phyloP scores from a whole-genome alignment of 2,113 vertebrate species.

The Oryzias celebensis region DNA sequence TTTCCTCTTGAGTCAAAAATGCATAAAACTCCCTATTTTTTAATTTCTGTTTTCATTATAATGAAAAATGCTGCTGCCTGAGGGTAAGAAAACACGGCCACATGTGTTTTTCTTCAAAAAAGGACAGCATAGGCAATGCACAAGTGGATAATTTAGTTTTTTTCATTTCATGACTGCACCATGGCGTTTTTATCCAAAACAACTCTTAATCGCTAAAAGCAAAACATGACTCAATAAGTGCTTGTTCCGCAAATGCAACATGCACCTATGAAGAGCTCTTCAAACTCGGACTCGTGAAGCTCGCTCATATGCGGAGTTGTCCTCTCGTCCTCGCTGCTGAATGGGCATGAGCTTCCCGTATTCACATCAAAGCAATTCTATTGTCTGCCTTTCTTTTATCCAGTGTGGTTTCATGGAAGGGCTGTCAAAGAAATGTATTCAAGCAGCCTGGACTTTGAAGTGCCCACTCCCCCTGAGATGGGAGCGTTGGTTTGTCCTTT shows the following conservation, averaged over 20 bases:
- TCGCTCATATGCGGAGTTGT: constrained; percentile 44
- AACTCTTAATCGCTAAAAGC: neutral
- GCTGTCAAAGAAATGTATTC: constrained; percentile 39
- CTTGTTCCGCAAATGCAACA: constrained; percentile 15
- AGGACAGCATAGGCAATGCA: too few species aligned
- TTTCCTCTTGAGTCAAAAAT: too few species aligned
- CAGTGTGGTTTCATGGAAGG: constrained; percentile 33
- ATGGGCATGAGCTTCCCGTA: constrained; percentile 33
- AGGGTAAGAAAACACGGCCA: too few species aligned
- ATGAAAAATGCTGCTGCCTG: too few species aligned
- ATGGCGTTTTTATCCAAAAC: constrained; percentile 8
- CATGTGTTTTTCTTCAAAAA: too few species aligned
- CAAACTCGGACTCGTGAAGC: constrained; percentile 19
- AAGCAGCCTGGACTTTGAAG: constrained; percentile 56
- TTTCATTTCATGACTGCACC: neutral
- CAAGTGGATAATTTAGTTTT: neutral
- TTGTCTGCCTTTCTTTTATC: constrained; percentile 48
- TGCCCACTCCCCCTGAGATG: constrained; percentile 6
- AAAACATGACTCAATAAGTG: neutral
- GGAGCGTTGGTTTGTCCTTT: constrained; percentile 19
- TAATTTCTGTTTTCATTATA: too few species aligned
- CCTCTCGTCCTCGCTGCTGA: constrained; percentile 23
- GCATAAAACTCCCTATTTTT: too few species aligned
- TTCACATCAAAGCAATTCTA: constrained; percentile 56
- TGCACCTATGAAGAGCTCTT: constrained; percentile 30